phyloP scores from a whole-genome alignment of 2,113 vertebrate species.

The Etheostoma spectabile region DNA sequence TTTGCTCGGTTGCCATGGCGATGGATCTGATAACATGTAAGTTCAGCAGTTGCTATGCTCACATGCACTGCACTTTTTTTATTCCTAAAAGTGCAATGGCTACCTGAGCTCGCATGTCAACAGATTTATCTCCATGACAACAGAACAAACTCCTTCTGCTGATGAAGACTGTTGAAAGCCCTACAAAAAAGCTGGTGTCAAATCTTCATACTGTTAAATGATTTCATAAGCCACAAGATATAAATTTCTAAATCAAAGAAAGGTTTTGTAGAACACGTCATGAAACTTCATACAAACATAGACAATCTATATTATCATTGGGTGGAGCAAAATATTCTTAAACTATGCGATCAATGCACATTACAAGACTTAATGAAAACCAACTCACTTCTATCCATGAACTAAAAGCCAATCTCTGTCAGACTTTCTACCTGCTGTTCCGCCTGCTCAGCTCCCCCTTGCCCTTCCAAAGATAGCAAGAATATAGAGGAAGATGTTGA shows the following conservation, averaged over 20 bases:
- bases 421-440: neutral
- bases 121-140: neutral
- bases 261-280: constrained; percentile 27
- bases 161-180: neutral
- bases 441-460: constrained; percentile 53
- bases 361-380: constrained; percentile 34
- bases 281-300: constrained; percentile 27
- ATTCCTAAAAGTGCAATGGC: neutral
- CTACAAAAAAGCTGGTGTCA: neutral
- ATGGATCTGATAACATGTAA: constrained; percentile 10
- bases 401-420: neutral
- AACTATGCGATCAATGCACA: constrained; percentile 22
- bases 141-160: neutral
- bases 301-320: constrained; percentile 9
- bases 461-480: constrained; percentile 71
- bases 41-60: neutral
- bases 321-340: constrained; percentile 18
- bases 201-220: neutral
- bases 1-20: constrained; percentile 26
- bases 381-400: constrained; percentile 14
- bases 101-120: neutral
- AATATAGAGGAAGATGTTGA: constrained; percentile 80
- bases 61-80: neutral
- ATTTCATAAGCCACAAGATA: neutral
- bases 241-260: constrained; percentile 18